These are phyloP conservation scores for Paragorgia papillata DNA, from an alignment of 92 coral and sea anemone species.

Conservation along the genomic window DNA sequence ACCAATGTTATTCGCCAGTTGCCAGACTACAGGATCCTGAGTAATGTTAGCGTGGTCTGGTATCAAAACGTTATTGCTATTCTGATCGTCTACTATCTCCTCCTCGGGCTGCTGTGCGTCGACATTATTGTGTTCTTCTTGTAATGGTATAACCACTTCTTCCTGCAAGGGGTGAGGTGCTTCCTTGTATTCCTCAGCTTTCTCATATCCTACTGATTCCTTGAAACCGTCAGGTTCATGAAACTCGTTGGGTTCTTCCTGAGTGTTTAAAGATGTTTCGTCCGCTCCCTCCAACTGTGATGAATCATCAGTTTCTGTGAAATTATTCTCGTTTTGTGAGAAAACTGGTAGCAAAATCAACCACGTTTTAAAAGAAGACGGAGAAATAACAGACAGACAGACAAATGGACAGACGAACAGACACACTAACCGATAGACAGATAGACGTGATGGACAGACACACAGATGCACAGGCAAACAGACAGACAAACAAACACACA, in stretches of 20 bases:
- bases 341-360: background rate
- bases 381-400: too few species aligned
- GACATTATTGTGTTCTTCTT: background rate
- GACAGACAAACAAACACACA: too few species aligned
- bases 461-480: too few species aligned
- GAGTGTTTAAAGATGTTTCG: conserved; percentile 11
- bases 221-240: background rate
- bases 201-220: background rate
- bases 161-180: too few species aligned
- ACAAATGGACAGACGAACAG: too few species aligned
- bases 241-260: background rate
- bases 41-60: conserved; percentile 15
- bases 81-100: background rate
- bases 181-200: too few species aligned
- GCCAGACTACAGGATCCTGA: conserved; percentile 25
- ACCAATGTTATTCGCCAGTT: conserved; percentile 28
- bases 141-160: background rate
- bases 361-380: too few species aligned
- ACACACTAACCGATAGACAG: too few species aligned
- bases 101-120: too few species aligned
- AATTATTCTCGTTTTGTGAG: background rate
- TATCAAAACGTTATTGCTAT: background rate
- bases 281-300: conserved; percentile 75
- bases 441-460: too few species aligned
- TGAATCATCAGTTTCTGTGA: conserved; percentile 77